Evolutionary conservation across 2,113 vertebrate species (phyloP), one percentile per base, ranked within the genome.

Genomic region (Bambusicola thoracicus): DNA sequence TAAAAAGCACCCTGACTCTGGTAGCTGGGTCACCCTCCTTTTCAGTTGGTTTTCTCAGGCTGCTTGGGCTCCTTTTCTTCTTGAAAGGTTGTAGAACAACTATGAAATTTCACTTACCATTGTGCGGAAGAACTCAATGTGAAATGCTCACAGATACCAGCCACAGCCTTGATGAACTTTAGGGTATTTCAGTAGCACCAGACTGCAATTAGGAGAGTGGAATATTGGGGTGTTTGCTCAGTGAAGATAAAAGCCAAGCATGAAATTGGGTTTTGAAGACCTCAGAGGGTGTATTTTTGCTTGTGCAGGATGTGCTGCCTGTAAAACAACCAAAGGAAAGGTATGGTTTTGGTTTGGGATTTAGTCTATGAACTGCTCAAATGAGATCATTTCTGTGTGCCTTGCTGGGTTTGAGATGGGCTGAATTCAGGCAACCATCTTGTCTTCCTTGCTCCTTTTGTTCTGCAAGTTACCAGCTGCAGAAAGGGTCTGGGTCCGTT

Each of bases 181-280:
- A 12, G 20, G 14, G 17, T 66, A 40, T 36, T 14, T 32, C 30
- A 16, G 56, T 14, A 65, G 49, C 11, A 21, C 29, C n/a, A 8
- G 7, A 15, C 2, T 29, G 51, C 46, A 40, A 0, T 2, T 2
- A 12, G 36, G 22, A 29, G 4, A 1, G 30, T 20, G 56, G 36
- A 10, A 10, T 6, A 2, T 3, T n/a, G 34, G 27, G 38, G 5
- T 4, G 41, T 46, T 86, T 34, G 55, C 18, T n/a, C 34, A 36
- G 2, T 5, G 4, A 49, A 69, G 27, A 11, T 15, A 3, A 0
- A 30, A 77, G 15, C 13, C 44, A 30, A 30, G 2, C 15, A 34
- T 12, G 22, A 25, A 67, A 34, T 48, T 25, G 41, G 32, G 36
- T 29, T 75, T 44, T 53, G 56, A 46, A 72, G 38, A 51, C 70